phyloP scores from a whole-genome alignment of 2,797 vertebrate genomes.

The Diplodus puntazzo region DNA sequence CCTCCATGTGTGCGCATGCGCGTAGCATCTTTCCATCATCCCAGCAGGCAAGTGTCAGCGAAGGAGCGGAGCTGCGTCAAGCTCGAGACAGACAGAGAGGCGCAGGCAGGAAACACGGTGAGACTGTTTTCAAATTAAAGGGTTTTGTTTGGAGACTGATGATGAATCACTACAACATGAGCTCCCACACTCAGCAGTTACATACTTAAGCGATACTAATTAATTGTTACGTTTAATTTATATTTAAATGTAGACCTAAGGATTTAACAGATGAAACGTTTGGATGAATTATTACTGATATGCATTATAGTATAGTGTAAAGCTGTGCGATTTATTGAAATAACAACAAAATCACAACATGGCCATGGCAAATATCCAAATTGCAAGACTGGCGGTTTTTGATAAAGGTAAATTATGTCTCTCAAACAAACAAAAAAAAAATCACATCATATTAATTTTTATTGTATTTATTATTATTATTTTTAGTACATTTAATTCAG shows the following conservation, averaged over 20 bases:
- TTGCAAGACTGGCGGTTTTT: too few species aligned
- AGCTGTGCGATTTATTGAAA: too few species aligned
- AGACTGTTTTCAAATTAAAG: neutral
- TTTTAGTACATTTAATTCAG: too few species aligned
- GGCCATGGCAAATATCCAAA: too few species aligned
- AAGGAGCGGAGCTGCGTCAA: constrained; percentile 42
- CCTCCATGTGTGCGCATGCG: constrained; percentile 72
- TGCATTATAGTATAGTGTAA: too few species aligned
- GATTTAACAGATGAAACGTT: too few species aligned
- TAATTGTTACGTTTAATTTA: neutral
- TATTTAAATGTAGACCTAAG: neutral
- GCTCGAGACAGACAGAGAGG: neutral
- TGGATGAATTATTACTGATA: too few species aligned
- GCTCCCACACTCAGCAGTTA: neutral
- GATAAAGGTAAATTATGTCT: too few species aligned
- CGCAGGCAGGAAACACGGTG: constrained; percentile 4
- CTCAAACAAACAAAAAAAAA: too few species aligned
- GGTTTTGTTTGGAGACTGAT: neutral
- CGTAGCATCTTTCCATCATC: constrained; percentile 62
- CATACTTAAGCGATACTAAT: neutral
- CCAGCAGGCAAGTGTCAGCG: constrained; percentile 37
- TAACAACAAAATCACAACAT: too few species aligned
- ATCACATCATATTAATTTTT: too few species aligned
- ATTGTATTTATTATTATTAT: too few species aligned
- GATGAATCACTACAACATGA: neutral